Conservation (phyloP, 2,797 vertebrate genomes). For the Rhinophrynus dorsalis region DNA sequence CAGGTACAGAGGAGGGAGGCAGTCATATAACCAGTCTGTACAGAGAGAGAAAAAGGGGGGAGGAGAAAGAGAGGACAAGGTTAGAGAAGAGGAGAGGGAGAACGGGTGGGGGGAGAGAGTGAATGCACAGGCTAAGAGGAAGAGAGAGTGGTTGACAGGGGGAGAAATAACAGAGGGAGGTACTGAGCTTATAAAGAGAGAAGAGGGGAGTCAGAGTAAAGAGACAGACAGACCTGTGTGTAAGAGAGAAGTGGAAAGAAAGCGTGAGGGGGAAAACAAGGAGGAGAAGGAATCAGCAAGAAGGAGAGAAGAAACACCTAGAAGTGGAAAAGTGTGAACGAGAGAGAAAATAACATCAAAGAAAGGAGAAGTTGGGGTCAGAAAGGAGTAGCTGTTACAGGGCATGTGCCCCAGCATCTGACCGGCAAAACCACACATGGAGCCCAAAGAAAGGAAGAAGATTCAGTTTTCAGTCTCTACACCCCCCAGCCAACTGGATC, state of each 20-base stretch:
- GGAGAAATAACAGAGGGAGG: conserved; percentile 3
- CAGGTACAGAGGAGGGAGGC: not conserved
- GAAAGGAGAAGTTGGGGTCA: conserved; percentile 9
- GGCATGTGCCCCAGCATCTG: conserved; percentile 4
- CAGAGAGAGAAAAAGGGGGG: conserved; percentile 14
- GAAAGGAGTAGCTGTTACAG: conserved; percentile 20
- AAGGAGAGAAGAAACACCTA: conserved; percentile 40
- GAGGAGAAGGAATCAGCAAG: conserved; percentile 5
- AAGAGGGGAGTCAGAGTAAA: conserved; percentile 9
- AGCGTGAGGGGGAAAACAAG: conserved; percentile 11
- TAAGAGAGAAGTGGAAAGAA: conserved; percentile 19
- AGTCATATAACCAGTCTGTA: not conserved
- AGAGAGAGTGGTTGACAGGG: not conserved
- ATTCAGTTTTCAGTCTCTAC: conserved; percentile 88
- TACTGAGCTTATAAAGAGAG: conserved; percentile 21
- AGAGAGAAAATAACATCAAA: conserved; percentile 25
- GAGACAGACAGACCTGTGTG: not conserved
- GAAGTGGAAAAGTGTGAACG: conserved; percentile 38
- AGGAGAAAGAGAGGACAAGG: conserved; percentile 17
- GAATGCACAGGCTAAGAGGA: not conserved
- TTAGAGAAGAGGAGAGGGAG: not conserved
- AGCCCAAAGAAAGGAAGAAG: conserved; percentile 90
- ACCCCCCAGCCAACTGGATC: conserved; percentile 87
- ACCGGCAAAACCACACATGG: conserved; percentile 57
- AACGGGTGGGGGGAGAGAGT: not conserved